phyloP scores from a whole-genome alignment of 2,888 invertebrate genomes.

The Leptopilina drosophilae region DNA sequence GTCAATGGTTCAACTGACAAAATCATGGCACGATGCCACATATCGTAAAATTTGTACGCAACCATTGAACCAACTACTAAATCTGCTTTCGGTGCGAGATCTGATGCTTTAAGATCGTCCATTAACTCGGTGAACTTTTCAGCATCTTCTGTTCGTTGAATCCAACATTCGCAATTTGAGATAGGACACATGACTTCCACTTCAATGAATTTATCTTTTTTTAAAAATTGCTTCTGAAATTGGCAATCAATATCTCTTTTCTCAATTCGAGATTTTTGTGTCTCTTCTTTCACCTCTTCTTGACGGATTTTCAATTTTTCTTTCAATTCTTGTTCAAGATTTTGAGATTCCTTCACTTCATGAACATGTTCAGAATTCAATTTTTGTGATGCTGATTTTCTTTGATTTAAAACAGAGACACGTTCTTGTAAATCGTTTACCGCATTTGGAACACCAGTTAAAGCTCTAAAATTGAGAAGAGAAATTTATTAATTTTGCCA shows the following conservation, averaged over 20 bases:
- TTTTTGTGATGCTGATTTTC: neutral
- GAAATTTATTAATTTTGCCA: neutral
- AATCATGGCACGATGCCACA: conserved; percentile 66
- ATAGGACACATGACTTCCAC: conserved; percentile 54
- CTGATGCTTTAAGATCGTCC: conserved; percentile 48
- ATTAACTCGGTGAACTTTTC: conserved; percentile 52
- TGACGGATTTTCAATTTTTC: neutral
- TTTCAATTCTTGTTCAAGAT: neutral
- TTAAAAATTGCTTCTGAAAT: conserved; percentile 54
- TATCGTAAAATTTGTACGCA: conserved; percentile 51
- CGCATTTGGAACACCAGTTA: conserved; percentile 46
- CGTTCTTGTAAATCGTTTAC: conserved; percentile 8
- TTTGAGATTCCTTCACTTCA: neutral
- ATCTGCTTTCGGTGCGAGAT: conserved; percentile 25
- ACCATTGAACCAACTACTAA: conserved; percentile 60
- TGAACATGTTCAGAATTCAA: neutral
- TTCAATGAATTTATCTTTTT: conserved; percentile 55
- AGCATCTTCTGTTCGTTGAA: conserved; percentile 58
- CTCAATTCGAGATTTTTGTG: neutral
- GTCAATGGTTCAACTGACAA: conserved; percentile 57
- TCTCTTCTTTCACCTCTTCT: neutral
- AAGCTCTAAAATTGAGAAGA: conserved; percentile 46
- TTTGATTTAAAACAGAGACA: conserved; percentile 7
- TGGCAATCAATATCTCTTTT: neutral
- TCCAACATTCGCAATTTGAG: conserved; percentile 58